These are phyloP conservation scores for Listronotus oregonensis DNA, from an alignment of 1,140 invertebrate genomes.

Conservation along the genomic window DNA sequence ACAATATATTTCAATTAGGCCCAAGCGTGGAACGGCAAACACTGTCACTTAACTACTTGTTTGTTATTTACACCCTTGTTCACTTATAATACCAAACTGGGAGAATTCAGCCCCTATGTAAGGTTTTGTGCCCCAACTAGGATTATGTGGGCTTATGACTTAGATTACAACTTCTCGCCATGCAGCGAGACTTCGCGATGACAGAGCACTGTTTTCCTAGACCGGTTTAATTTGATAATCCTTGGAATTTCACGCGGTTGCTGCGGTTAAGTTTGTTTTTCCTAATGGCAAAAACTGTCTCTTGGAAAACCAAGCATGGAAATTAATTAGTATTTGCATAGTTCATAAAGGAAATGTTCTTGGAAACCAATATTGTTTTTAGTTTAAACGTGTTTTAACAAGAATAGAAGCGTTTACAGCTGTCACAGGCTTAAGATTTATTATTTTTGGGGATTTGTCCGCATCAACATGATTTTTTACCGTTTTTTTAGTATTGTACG, in stretches of 20 bases:
- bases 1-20: slow-evolving; percentile 55
- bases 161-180: slow-evolving; percentile 26
- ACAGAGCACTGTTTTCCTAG: slow-evolving; percentile 21
- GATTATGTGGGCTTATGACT: slow-evolving; percentile 31
- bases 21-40: slow-evolving; percentile 42
- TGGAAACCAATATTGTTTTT: too few relatives aligned
- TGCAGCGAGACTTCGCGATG: slow-evolving; percentile 15
- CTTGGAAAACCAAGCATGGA: background rate
- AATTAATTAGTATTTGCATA: too few relatives aligned
- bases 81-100: slow-evolving; percentile 19
- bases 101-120: slow-evolving; percentile 14
- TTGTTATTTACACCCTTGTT: slow-evolving; percentile 52
- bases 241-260: slow-evolving; percentile 18
- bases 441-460: too few relatives aligned
- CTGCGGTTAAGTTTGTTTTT: slow-evolving; percentile 19
- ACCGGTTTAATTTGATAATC: slow-evolving; percentile 25
- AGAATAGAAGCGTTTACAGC: too few relatives aligned
- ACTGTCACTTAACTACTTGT: slow-evolving; percentile 54
- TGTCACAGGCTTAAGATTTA: too few relatives aligned
- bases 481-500: too few relatives aligned
- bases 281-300: slow-evolving; percentile 1
- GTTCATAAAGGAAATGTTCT: too few relatives aligned
- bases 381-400: too few relatives aligned
- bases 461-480: too few relatives aligned
- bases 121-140: slow-evolving; percentile 17